phyloP scores from a whole-genome alignment of 2,797 vertebrate genomes.

The Agapornis canus region DNA sequence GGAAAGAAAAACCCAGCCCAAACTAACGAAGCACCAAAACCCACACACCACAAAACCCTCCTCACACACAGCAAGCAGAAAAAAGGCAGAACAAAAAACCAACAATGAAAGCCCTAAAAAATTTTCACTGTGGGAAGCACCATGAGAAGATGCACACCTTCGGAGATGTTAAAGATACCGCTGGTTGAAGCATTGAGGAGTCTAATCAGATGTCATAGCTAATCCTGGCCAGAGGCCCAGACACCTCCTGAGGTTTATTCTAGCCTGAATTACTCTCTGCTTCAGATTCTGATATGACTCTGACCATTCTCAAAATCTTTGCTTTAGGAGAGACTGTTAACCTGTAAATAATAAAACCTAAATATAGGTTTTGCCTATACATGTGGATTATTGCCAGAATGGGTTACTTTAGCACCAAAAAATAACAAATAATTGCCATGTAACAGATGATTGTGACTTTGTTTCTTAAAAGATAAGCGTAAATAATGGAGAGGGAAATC shows the following conservation, averaged over 20 bases:
- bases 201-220: neutral
- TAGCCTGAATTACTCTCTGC: neutral
- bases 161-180: neutral
- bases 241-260: neutral
- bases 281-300: neutral
- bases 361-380: neutral
- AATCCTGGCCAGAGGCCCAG: neutral
- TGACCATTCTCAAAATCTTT: neutral
- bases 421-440: neutral
- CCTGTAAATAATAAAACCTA: neutral
- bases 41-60: neutral
- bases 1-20: accelerated
- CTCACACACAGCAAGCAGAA: neutral
- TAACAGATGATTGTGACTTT: neutral
- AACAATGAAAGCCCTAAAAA: neutral
- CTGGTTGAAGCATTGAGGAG: neutral
- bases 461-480: neutral
- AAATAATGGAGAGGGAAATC: neutral
- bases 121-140: neutral
- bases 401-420: neutral
- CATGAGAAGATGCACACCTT: neutral
- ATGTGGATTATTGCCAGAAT: neutral
- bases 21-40: neutral
- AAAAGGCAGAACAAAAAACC: neutral
- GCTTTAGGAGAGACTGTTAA: neutral